A percentile compares a stretch with the other conserved stretches of the same genome.
Conservation (phyloP, 2,113 vertebrate species). For the Planiliza haematocheilus region DNA sequence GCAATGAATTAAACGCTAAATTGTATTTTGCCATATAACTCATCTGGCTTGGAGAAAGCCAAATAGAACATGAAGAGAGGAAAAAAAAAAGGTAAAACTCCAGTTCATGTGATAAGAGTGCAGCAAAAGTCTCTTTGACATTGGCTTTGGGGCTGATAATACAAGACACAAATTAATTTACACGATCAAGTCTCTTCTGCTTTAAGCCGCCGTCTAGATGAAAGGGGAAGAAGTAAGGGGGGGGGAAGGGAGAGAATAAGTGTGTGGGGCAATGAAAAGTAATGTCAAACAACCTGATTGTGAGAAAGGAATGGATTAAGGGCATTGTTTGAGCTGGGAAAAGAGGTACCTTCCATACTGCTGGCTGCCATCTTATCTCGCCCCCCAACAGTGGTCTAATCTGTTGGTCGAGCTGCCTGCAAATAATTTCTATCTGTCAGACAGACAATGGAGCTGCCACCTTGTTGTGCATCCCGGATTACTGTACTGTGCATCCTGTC, state of each 20-base stretch:
- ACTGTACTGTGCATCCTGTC: constrained; percentile 78
- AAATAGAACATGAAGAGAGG: constrained; percentile 44
- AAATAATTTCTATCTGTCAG: constrained; percentile 84
- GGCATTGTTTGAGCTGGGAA: constrained; percentile 80
- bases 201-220: constrained; percentile 62
- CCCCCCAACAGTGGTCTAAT: constrained; percentile 82
- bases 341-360: constrained; percentile 73
- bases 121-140: constrained; percentile 65
- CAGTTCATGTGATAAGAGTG: constrained; percentile 62
- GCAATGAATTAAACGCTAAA: constrained; percentile 63
- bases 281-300: constrained; percentile 80
- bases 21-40: constrained; percentile 41
- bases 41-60: constrained; percentile 50
- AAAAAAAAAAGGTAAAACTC: constrained; percentile 33
- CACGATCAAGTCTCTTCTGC: constrained; percentile 56
- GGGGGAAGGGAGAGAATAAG: constrained; percentile 36
- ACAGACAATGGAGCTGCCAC: constrained; percentile 83
- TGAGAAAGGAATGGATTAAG: constrained; percentile 81
- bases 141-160: constrained; percentile 57
- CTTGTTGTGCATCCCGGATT: constrained; percentile 83
- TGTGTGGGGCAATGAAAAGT: constrained; percentile 81
- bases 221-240: constrained; percentile 42
- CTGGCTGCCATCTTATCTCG: constrained; percentile 80
- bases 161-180: constrained; percentile 72
- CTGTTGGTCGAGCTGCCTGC: constrained; percentile 82